phyloP scores from a whole-genome alignment of 2,797 vertebrate species.

The Iguana delicatissima region DNA sequence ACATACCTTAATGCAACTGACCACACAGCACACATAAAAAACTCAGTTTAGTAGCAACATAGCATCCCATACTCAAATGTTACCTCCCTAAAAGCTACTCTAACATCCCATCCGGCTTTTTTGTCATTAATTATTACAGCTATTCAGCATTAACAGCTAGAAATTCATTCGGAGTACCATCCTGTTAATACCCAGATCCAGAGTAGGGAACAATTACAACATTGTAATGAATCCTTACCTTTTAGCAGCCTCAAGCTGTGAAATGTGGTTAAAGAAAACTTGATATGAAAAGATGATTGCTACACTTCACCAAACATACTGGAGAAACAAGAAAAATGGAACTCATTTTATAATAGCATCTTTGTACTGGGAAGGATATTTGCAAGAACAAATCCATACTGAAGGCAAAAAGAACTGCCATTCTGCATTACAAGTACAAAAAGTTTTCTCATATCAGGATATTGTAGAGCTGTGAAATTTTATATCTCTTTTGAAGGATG shows the following conservation, averaged over 20 bases:
- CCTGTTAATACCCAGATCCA: too few relatives aligned
- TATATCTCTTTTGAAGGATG: too few relatives aligned
- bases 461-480: background rate
- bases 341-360: background rate
- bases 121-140: background rate
- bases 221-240: slow-evolving; percentile 78
- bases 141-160: background rate
- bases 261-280: slow-evolving; percentile 82
- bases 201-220: background rate
- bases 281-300: slow-evolving; percentile 14
- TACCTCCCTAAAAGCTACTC: background rate
- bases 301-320: background rate
- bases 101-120: background rate
- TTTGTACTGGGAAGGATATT: background rate
- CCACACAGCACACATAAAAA: background rate
- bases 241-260: slow-evolving; percentile 89
- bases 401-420: background rate
- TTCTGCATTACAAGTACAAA: too few relatives aligned
- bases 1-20: background rate
- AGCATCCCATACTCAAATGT: background rate
- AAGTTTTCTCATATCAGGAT: background rate
- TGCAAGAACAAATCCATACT: background rate
- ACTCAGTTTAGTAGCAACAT: background rate
- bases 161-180: background rate
- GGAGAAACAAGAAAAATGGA: too few relatives aligned